These are phyloP conservation scores for Heliconius ismenius DNA, from an alignment of 2,888 invertebrate species.

Conservation along the genomic window DNA sequence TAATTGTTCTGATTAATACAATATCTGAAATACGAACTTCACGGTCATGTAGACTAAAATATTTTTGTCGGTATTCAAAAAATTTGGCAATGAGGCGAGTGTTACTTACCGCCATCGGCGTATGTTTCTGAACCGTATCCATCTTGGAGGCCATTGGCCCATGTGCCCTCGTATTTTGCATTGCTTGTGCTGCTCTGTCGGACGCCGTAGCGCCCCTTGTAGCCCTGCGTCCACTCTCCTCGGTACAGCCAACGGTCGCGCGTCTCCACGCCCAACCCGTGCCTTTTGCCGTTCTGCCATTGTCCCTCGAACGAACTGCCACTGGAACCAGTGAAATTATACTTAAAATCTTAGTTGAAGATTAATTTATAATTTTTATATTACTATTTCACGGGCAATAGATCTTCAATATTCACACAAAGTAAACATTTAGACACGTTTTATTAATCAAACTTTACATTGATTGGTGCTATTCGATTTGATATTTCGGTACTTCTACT, in stretches of 20 bases:
- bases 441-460: no score
- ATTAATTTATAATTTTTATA: not conserved
- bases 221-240: conserved; percentile 99
- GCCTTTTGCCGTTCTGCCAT: conserved; percentile 99
- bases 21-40: conserved; percentile 56
- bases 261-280: conserved; percentile 98
- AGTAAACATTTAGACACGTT: no score
- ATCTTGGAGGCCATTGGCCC: conserved; percentile 99
- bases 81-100: conserved; percentile 58
- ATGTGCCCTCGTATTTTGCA: conserved; percentile 98
- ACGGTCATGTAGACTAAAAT: conserved; percentile 67
- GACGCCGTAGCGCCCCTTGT: conserved; percentile 99
- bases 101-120: conserved; percentile 96
- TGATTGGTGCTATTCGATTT: not conserved
- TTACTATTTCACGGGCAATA: no score
- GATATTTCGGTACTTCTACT: not conserved
- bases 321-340: conserved; percentile 78
- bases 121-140: conserved; percentile 99
- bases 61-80: conserved; percentile 68
- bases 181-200: conserved; percentile 96
- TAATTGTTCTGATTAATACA: conserved; percentile 38
- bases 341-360: not conserved
- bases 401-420: no score
- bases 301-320: conserved; percentile 98
- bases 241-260: conserved; percentile 98